phyloP scores from a whole-genome alignment of 1,140 invertebrate species.

The Sinella curviseta region DNA sequence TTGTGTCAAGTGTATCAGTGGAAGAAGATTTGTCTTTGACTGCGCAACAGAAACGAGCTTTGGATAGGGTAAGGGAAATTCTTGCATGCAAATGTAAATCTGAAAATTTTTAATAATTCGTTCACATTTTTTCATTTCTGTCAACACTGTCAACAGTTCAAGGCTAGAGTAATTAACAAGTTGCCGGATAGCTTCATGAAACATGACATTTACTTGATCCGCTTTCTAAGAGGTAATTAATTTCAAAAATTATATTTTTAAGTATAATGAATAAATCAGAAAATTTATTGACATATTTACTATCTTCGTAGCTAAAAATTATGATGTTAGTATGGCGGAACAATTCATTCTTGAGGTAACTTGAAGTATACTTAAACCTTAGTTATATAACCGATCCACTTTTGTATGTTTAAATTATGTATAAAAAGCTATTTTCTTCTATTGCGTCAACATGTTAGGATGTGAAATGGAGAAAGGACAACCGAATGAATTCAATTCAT shows the following conservation, averaged over 20 bases:
- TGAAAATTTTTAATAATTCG: not conserved
- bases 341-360: not conserved
- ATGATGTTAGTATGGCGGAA: not conserved
- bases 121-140: not conserved
- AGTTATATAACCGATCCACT: too few relatives aligned
- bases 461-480: not conserved
- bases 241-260: too few relatives aligned
- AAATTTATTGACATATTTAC: too few relatives aligned
- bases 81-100: not conserved
- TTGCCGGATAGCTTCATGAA: slow-evolving; percentile 1
- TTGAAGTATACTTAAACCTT: too few relatives aligned
- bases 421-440: not conserved
- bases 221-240: slow-evolving; percentile 1
- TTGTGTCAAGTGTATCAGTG: not conserved
- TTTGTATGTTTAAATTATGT: not conserved
- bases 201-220: not conserved
- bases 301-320: slow-evolving; percentile 17
- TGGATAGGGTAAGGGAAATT: slow-evolving; percentile 2
- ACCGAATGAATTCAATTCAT: not conserved
- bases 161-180: not conserved
- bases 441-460: not conserved
- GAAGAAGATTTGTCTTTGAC: slow-evolving; percentile 9
- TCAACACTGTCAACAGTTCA: not conserved
- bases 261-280: not conserved
- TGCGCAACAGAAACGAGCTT: not conserved